Base-by-base conservation (phyloP, 2,797 vertebrate genomes). In the Diceros bicornis region DNA sequence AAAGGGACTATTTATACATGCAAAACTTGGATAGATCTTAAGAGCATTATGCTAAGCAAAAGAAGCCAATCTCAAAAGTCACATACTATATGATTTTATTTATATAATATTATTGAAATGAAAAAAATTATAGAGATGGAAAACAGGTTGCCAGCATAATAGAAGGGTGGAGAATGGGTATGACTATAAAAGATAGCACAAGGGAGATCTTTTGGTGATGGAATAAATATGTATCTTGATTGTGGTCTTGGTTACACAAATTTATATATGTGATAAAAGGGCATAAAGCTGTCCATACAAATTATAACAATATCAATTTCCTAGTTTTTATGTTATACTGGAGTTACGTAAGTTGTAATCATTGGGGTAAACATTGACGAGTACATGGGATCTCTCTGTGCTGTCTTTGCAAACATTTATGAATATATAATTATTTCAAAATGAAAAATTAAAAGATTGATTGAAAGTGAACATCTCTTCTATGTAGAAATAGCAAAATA, bases 401-500 rank as follows among this genome's bases (percentile, higher is more conserved):
- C 34, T 50, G 14, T 21, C 37, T 78, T 86, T 34, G 17, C 50
- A 47, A 86, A 78, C 17, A 59, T 47, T 27, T 78, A 44, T 68
- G 52, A 59, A 66, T 57, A 66, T 68, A 4, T 14, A 47, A 55
- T 86, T 57, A 44, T 85, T 86, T 77, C 7, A 34, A 66, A 77
- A 44, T 47, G 1, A 34, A 59, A 75, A 66, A 75, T 18, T n/a
- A 62, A 75, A 88, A 61, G 23, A 16, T n/a, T 89, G 29, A 62
- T 75, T 83, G 47, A 93, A 77, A 86, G 25, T 64, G 27, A 75
- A 44, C 21, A 84, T 29, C 41, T 13, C 20, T 32, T 75, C 29
- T 66, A 25, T 41, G 34, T 84, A 57, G 74, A 92, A 92, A 75
- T 75, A 66, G 12, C 27, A 92, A 86, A 92, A 34, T 57, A 85